Evolutionary conservation across 2,888 invertebrate species (phyloP), one percentile per base, ranked within the genome.

Genomic region (Cerastis rubricosa): DNA sequence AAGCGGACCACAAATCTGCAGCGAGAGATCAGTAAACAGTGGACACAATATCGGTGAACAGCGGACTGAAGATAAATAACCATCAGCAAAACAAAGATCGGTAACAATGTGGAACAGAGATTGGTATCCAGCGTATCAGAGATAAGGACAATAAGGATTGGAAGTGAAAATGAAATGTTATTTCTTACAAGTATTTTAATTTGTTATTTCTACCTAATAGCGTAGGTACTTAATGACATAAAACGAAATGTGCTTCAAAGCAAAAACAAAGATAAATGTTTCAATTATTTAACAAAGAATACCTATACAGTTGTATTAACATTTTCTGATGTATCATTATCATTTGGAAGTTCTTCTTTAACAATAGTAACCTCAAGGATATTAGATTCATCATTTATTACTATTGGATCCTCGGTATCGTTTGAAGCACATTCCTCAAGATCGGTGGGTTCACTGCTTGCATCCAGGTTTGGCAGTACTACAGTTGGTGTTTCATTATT

Each of bases 221-320:
- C 69, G 47, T 78, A 79, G 74, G 72, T 75, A 74, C 25, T 35
- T 63, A 68, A 43, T 35, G 57, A 74, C 54, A 64, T 69, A 77
- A 79, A 88, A 88, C 78, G n/a, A 84, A 88, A 81, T 68, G 67
- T 80, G 87, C 87, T 83, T 80, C 65, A 66, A 80, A 70, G 89
- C 89, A 76, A 78, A 81, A 85, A 78, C 76, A 81, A 87, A 84
- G 70, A 66, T 81, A 81, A 76, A 71, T 19, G 35, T 59, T 71
- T 79, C 65, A 67, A 65, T 67, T 66, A 61, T 29, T 64, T 74
- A 72, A 76, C 69, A 71, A 83, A 72, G n/a, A 71, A 76, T 70
- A 71, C 35, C 54, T 75, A 85, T 64, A 77, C 47, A 63, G 68
- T 76, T 74, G 75, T 73, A 74, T 80, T 77, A 77, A 64, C 43